Conservation (phyloP, 1,140 invertebrate genomes). For the Ridgeia piscesae region DNA sequence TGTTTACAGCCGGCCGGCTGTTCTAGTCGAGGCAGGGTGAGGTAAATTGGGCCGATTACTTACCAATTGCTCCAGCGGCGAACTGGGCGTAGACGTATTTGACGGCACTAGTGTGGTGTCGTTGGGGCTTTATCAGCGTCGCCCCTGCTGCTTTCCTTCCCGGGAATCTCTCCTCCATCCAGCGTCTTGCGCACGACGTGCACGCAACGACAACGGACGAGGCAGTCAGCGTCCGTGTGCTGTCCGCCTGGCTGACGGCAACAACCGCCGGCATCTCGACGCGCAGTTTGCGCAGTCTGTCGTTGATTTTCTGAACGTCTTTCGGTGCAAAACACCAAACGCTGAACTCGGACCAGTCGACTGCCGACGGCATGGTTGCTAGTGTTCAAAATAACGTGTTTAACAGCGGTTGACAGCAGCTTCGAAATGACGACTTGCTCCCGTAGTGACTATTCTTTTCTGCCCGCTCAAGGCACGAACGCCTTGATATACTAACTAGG, state of each 20-base stretch:
- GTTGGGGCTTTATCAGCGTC: background rate
- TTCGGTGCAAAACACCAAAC: background rate
- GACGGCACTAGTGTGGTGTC: background rate
- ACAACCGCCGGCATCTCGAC: background rate
- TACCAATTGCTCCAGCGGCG: background rate
- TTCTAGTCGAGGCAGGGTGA: background rate
- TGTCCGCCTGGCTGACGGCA: background rate
- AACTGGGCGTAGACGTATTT: background rate
- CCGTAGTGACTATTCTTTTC: background rate
- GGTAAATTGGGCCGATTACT: background rate
- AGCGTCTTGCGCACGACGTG: background rate
- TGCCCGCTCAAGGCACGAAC: background rate
- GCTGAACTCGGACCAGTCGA: constrained; percentile 18
- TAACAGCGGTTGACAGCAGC: background rate
- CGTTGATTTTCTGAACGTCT: background rate
- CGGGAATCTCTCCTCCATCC: background rate
- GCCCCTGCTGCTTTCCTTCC: background rate
- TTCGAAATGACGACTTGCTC: background rate
- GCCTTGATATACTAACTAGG: background rate
- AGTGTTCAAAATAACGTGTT: background rate
- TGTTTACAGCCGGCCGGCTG: background rate
- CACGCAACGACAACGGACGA: background rate
- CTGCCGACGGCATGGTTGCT: background rate
- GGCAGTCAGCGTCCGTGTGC: background rate
- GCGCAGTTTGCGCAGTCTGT: background rate